phyloP scores from a whole-genome alignment of 1,140 invertebrate genomes.

The Microplitis demolitor region DNA sequence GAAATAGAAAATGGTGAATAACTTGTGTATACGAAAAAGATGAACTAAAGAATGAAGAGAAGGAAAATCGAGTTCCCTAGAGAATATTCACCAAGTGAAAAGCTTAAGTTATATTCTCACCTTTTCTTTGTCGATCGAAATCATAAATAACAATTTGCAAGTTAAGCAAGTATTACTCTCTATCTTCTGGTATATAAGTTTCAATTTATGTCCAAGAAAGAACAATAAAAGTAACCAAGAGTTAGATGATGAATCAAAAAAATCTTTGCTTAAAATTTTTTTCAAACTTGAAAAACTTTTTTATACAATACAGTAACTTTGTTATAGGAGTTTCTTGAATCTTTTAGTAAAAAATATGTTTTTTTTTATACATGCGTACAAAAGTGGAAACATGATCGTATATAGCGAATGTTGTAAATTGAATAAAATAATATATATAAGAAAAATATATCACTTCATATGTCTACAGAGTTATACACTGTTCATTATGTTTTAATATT shows the following conservation, averaged over 20 bases:
- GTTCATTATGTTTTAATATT: too few species aligned
- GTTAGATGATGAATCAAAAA: neutral
- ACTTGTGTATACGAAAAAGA: slow-evolving; percentile 4
- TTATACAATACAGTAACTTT: too few species aligned
- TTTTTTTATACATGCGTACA: too few species aligned
- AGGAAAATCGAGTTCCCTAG: slow-evolving; percentile 8
- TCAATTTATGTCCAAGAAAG: slow-evolving; percentile 9
- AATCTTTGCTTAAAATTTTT: too few species aligned
- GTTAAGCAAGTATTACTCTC: slow-evolving; percentile 7
- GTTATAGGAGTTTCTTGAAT: too few species aligned
- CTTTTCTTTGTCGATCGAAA: slow-evolving; percentile 20
- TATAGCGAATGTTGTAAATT: too few species aligned
- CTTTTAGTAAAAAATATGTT: too few species aligned
- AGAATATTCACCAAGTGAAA: slow-evolving; percentile 13
- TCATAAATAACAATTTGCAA: slow-evolving; percentile 34
- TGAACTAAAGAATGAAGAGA: neutral
- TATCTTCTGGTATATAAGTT: slow-evolving; percentile 4
- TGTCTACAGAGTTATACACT: too few species aligned
- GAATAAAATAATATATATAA: too few species aligned
- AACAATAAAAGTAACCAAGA: neutral
- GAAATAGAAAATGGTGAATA: slow-evolving; percentile 10
- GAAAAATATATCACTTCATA: too few species aligned
- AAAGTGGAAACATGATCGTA: too few species aligned
- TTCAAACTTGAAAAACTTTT: too few species aligned
- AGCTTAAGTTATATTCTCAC: neutral